Base-by-base conservation (phyloP, 2,888 invertebrate genomes). In the Acleris holmiana region DNA sequence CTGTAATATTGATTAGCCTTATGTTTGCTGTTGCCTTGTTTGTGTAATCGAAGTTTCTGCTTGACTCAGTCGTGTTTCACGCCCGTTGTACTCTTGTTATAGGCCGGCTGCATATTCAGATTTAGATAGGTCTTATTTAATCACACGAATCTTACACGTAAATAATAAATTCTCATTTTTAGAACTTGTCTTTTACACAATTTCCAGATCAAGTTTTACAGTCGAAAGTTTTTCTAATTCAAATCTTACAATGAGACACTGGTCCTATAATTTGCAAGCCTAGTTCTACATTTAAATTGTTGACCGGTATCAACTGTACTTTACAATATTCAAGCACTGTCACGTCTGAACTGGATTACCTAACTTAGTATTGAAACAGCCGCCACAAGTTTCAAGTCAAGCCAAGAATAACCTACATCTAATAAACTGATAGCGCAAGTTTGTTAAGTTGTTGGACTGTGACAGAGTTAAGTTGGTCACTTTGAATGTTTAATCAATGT, bases 1-100 rank as follows among this genome's bases (percentile, higher is more conserved):
- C 64, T 65, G 66, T 50, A 54, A 66, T 61, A 66, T 61, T 66
- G 66, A 61, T 61, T 61, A 56, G 56, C 53, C 61, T 21, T 40
- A 55, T 71, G 73, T 74, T 72, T 70, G 64, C 69, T 68, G 68
- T 66, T 66, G 64, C 51, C 67, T 48, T 41, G 60, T 61, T 68
- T 64, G 58, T 53, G 58, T 55, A 60, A 56, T 55, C 60, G 35
- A 65, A 65, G 65, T 65, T 65, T 60, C 49, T 29, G 18, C 49
- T 53, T 17, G 41, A 49, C 62, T 25, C 61, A n/a, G 46, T 35
- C 56, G 54, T 53, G 49, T 25, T 55, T 49, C 49, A 19, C 21
- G 40, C 40, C 25, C 44, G 21, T 25, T 19, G 15, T 40, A 35
- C 47, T 54, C 40, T 41, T 55, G 25, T 35, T 35, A 13, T 49